These are phyloP conservation scores for Drosophila guanche DNA, from an alignment of 1,140 invertebrate genomes.

Conservation along the genomic window DNA sequence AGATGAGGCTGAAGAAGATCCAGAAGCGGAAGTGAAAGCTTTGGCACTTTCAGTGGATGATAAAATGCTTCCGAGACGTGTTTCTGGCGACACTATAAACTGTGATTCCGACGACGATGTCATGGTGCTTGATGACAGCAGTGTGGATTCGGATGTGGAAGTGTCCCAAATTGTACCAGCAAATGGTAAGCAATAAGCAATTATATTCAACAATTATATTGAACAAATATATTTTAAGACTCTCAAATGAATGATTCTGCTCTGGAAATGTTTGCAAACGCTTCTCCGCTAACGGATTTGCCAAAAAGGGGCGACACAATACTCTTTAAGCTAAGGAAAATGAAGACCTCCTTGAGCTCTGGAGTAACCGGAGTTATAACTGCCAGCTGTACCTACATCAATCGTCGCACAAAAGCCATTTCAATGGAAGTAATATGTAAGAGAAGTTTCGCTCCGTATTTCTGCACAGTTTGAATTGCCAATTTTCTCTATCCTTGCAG, in stretches of 20 bases:
- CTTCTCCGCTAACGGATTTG: slow-evolving; percentile 19
- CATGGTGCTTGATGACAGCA: slow-evolving; percentile 63
- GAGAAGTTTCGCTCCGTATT: not conserved
- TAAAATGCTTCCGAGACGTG: not conserved
- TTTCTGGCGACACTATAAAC: slow-evolving; percentile 20
- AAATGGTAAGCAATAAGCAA: not conserved
- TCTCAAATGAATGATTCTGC: slow-evolving; percentile 1
- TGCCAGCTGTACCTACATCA: slow-evolving; percentile 53
- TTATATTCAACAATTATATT: not conserved
- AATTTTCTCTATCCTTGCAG: not conserved
- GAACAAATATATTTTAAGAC: not conserved
- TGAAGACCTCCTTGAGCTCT: not conserved
- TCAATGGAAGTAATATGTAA: slow-evolving; percentile 44
- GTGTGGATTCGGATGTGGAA: slow-evolving; percentile 41
- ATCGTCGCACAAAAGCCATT: slow-evolving; percentile 53
- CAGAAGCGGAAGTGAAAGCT: not conserved
- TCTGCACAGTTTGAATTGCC: not conserved
- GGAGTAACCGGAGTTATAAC: slow-evolving; percentile 33
- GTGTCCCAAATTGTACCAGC: slow-evolving; percentile 5
- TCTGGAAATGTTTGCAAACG: slow-evolving; percentile 27
- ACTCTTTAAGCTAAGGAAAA: no score
- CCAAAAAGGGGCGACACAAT: no score
- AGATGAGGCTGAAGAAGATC: not conserved
- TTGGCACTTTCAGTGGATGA: not conserved
- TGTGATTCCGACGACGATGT: slow-evolving; percentile 63